Base-by-base conservation (phyloP, 2,888 invertebrate species). In the Epistrophe grossulariae region DNA sequence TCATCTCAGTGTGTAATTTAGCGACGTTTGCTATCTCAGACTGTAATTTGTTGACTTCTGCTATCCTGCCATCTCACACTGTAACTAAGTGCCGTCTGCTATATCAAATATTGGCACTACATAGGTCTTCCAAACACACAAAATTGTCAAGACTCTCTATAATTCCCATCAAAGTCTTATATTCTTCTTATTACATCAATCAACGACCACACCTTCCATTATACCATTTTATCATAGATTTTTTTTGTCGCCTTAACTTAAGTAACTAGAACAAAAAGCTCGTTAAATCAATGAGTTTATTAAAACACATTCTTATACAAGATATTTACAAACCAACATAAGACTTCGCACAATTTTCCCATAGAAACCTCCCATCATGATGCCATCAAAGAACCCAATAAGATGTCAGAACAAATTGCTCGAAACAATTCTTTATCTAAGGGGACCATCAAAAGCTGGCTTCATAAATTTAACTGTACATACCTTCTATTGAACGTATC, bases 391-490 rank as follows among this genome's bases (percentile, higher is more conserved):
- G 10, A 40, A 55, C 70, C 55, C 24, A 24, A 40, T 40, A 43
- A 55, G 40, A 70, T 55, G 40, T 70, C 55, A 28, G n/a, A 70
- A 70, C 70, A 70, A 70, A 70, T 50, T 50, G 50, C 19, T 68
- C 28, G n/a, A 19, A 70, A 40, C 24, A 55, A 24, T n/a, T n/a
- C 28, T 24, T 70, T 70, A 73, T 70, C 81, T 73, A 19, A 81
- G 35, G 73, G 43, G 77, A 60, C 72, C 77, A 62, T 73, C 81
- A 52, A 43, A 77, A 40, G n/a, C 31, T 31, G 10, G 43, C 40
- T 73, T 57, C 68, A 85, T 85, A 81, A 81, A 85, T 81, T 72
- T 77, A 81, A 84, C 80, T n/a, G n/a, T 81, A 78, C 11, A 81
- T 55, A 45, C 55, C 24, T 24, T 4, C 28, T 60, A 62, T 72